Base-by-base conservation (phyloP, 2,888 invertebrate genomes). In the Phasia obesa region DNA sequence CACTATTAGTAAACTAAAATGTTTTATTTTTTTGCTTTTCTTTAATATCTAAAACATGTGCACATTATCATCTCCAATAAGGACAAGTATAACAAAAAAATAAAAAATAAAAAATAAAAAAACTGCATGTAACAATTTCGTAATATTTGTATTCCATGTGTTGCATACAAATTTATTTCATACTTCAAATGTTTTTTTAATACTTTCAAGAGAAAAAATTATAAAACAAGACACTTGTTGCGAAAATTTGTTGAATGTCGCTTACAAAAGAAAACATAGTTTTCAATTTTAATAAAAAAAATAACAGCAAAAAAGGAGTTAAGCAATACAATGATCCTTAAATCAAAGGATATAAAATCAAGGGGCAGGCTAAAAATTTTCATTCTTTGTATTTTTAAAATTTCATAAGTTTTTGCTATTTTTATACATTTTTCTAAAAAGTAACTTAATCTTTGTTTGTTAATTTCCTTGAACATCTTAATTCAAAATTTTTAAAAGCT, bases 221-320 rank as follows among this genome's bases (percentile, higher is more conserved):
- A 25, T 38, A 80, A 62, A 55, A 55, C 19, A 71, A 88, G 86
- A 87, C 89, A 90, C 90, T 90, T 90, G 91, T 90, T 90, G 90
- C 90, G 76, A 86, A 86, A 88, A 90, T 89, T 90, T 90, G 90
- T 90, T 89, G 89, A 90, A 90, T 88, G 89, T 88, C 88, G 88
- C 88, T 88, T 81, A 69, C 60, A 55, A 55, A 77, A 47, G 44
- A 62, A 62, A 84, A 88, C 49, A n/a, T 49, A 89, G 91, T 90
- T 90, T 91, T 90, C 90, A 88, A 87, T 88, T 88, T 86, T 76
- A 84, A 77, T 76, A 65, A 74, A 84, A 38, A 83, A 78, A 71
- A 51, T 62, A 51, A 31, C 42, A n/a, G 7, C 6, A 53, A 59
- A 49, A 31, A 21, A n/a, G n/a, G n/a, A n/a, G n/a, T n/a, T n/a